A percentile compares a stretch with the other conserved stretches of the same genome.
These are phyloP conservation scores for Acanthosepion pharaonis DNA, from an alignment of 2,888 invertebrate species.

Conservation along the genomic window DNA sequence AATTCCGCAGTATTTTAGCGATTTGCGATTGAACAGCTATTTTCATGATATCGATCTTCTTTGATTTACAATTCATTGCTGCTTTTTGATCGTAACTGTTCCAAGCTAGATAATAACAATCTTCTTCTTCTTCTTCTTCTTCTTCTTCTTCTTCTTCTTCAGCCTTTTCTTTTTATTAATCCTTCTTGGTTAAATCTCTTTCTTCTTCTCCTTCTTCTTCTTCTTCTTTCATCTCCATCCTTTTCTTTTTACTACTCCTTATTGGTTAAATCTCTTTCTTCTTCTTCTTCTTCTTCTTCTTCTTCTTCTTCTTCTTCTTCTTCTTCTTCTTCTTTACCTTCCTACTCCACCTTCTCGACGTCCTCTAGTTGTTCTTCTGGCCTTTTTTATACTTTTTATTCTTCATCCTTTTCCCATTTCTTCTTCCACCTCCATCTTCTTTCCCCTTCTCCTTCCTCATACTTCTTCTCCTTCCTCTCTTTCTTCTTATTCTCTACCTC, in stretches of 20 bases:
- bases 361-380: background rate
- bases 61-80: no score
- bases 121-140: background rate
- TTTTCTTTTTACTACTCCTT: background rate
- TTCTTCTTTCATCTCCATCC: background rate
- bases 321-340: background rate
- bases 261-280: no score
- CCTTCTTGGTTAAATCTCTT: background rate
- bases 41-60: no score
- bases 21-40: no score
- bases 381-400: no score
- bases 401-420: no score
- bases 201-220: background rate
- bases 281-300: background rate
- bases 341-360: background rate
- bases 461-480: background rate
- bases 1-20: no score
- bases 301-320: background rate
- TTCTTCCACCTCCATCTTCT: no score
- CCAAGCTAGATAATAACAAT: no score
- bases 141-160: background rate
- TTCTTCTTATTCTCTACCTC: background rate
- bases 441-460: no score
- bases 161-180: no score
- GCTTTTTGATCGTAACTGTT: no score